Percentiles rank a stretch among this genome's conserved stretches.
These are phyloP conservation scores for Parauchenoglanis ngamensis DNA, from an alignment of 2,797 vertebrate species.

Conservation along the genomic window DNA sequence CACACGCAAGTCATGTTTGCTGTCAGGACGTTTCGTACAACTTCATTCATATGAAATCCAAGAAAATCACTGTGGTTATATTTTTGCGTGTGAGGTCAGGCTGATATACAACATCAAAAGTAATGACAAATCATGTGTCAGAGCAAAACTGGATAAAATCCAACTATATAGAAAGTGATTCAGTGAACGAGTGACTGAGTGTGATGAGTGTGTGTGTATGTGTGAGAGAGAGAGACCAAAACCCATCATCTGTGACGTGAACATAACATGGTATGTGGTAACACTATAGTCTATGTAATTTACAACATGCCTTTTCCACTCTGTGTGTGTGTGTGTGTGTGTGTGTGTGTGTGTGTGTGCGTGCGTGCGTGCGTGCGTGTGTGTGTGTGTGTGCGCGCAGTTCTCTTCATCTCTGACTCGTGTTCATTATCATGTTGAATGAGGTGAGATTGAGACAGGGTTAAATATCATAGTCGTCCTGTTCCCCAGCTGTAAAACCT, in stretches of 20 bases:
- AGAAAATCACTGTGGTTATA: not conserved
- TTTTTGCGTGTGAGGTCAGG: constrained; percentile 3
- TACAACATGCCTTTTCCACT: not conserved
- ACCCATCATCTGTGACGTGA: not conserved
- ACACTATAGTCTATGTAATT: constrained; percentile 47
- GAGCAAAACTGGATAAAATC: not conserved
- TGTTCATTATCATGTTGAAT: constrained; percentile 76
- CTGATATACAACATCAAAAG: constrained; percentile 1
- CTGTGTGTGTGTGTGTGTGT: not conserved
- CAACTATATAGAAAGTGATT: constrained; percentile 14
- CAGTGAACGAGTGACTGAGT: constrained; percentile 3
- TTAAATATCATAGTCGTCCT: constrained; percentile 48
- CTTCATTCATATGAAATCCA: not conserved
- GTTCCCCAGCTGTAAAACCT: constrained; percentile 32
- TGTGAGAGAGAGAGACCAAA: constrained; percentile 3
- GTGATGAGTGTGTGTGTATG: not conserved
- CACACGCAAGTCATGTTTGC: not conserved
- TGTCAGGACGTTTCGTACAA: not conserved
- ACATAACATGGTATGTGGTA: constrained; percentile 40
- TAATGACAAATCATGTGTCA: not conserved
- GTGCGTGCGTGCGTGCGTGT: constrained; percentile 6
- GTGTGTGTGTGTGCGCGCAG: not conserved
- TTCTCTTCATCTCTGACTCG: constrained; percentile 70
- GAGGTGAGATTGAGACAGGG: constrained; percentile 73
- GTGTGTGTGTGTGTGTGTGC: constrained; percentile 4